phyloP scores from a whole-genome alignment of 1,140 invertebrate species.

The Caenorhabditis tropicalis region DNA sequence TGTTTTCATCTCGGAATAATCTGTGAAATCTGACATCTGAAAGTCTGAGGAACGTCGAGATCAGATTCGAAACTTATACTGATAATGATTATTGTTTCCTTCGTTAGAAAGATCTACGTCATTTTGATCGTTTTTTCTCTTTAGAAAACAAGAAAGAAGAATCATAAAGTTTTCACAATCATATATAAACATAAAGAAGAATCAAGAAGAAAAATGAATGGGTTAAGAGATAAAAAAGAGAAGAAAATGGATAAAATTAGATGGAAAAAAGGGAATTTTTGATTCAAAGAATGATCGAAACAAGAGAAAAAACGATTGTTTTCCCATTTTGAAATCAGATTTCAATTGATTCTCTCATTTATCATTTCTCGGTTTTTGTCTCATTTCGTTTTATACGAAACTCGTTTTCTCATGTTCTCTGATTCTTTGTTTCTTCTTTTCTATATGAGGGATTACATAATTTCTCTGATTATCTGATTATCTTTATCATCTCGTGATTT shows the following conservation, averaged over 20 bases:
- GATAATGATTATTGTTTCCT: neutral
- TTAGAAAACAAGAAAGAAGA: neutral
- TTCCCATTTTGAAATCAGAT: neutral
- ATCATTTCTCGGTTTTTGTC: slow-evolving; percentile 1
- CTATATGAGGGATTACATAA: neutral
- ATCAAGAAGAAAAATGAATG: neutral
- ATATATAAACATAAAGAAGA: neutral
- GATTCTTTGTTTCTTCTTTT: neutral
- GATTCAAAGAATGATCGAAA: too few relatives aligned
- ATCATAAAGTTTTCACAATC: neutral
- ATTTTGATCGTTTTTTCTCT: neutral
- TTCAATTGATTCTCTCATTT: neutral
- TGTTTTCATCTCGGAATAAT: too few relatives aligned
- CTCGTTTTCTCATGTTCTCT: slow-evolving; percentile 2
- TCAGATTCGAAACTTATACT: too few relatives aligned
- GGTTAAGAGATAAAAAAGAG: too few relatives aligned
- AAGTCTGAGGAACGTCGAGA: too few relatives aligned
- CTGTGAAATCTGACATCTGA: too few relatives aligned
- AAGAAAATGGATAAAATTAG: too few relatives aligned
- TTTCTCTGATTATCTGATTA: neutral
- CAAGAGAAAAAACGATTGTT: neutral
- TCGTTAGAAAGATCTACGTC: neutral
- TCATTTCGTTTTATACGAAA: neutral
- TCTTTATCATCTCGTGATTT: neutral
- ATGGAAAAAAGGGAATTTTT: too few relatives aligned